Evolutionary conservation across 2,888 invertebrate genomes (phyloP).

Genomic region (Sepioteuthis lessoniana): DNA sequence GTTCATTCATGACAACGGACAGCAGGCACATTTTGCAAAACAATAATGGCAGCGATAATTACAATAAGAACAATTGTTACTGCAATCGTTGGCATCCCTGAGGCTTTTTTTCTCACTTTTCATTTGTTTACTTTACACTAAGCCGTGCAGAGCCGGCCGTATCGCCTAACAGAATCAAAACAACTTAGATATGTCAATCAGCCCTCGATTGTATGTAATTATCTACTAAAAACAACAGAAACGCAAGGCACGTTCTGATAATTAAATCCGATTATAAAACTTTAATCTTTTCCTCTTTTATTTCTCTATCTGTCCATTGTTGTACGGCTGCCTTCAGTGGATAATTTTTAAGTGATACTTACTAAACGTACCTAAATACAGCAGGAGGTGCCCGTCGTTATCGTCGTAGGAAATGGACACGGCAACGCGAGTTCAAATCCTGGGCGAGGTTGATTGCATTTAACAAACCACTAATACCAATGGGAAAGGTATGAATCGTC

Average conservation of each 20-base stretch:
- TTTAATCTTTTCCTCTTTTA: too few species aligned
- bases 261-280: background rate
- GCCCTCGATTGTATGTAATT: background rate
- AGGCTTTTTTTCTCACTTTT: background rate
- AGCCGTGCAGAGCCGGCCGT: background rate
- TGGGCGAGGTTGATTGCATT: too few species aligned
- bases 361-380: too few species aligned
- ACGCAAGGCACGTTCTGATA: background rate
- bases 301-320: too few species aligned
- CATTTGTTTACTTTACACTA: background rate
- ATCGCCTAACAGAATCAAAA: background rate
- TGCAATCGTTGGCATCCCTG: background rate
- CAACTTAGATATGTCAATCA: conserved; percentile 16
- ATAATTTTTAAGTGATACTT: too few species aligned
- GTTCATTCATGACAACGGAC: too few species aligned
- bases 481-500: too few species aligned
- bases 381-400: too few species aligned
- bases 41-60: background rate
- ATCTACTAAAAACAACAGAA: background rate
- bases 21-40: background rate
- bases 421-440: too few species aligned
- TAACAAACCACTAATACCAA: too few species aligned
- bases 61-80: background rate
- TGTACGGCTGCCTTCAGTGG: too few species aligned
- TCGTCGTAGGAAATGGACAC: too few species aligned